Evolutionary conservation across 2,888 invertebrate genomes (phyloP).

Genomic region (Hyalella azteca): DNA sequence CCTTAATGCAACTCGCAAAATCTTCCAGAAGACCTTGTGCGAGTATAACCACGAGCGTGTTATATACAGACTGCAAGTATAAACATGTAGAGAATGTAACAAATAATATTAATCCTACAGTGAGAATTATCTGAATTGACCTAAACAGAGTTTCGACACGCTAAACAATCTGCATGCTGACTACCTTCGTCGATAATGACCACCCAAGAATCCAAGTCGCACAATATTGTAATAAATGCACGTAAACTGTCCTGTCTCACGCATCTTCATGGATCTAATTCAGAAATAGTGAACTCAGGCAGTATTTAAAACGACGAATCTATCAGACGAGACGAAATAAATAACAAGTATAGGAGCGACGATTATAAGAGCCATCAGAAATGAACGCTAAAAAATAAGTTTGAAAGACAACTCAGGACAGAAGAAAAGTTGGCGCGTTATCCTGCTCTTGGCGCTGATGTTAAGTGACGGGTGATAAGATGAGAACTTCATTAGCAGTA

Average conservation of each 20-base stretch:
- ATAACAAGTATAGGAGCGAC: too few relatives aligned
- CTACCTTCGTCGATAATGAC: not conserved
- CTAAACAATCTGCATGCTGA: not conserved
- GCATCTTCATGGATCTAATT: not conserved
- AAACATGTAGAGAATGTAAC: not conserved
- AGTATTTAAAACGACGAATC: too few relatives aligned
- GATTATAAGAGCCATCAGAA: too few relatives aligned
- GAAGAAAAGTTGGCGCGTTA: too few relatives aligned
- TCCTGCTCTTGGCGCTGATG: too few relatives aligned
- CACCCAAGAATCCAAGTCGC: not conserved
- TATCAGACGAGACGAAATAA: too few relatives aligned
- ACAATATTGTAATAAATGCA: not conserved
- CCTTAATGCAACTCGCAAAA: not conserved
- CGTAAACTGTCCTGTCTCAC: not conserved
- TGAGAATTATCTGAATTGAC: not conserved
- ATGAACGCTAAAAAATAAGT: too few relatives aligned
- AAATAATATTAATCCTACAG: not conserved
- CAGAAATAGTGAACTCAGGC: not conserved
- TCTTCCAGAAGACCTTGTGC: too few relatives aligned
- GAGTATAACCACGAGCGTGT: not conserved
- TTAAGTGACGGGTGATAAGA: too few relatives aligned
- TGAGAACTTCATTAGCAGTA: not conserved
- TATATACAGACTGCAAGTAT: constrained; percentile 7
- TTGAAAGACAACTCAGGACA: too few relatives aligned
- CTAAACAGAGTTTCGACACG: not conserved